Conservation (phyloP, 2,797 vertebrate species). For the Apogon talboti region DNA sequence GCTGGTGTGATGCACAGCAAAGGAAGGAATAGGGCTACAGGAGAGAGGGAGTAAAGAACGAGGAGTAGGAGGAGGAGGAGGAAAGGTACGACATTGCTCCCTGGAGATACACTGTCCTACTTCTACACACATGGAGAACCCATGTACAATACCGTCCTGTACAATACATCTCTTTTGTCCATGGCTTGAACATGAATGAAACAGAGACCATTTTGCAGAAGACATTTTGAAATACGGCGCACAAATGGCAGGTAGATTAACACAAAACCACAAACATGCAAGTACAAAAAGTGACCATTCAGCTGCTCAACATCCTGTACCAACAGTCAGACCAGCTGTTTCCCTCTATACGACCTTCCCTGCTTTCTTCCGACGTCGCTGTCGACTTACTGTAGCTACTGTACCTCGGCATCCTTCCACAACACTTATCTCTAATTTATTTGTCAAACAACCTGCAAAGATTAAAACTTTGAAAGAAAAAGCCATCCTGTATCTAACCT, state of each 20-base stretch:
- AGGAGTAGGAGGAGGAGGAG: conserved; percentile 32
- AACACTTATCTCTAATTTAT: no score
- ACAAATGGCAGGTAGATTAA: conserved; percentile 39
- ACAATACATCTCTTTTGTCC: conserved; percentile 3
- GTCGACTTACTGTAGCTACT: conserved; percentile 9
- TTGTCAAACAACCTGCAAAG: no score
- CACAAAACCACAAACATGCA: conserved; percentile 18
- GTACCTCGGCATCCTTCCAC: not conserved
- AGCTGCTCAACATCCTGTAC: conserved; percentile 67
- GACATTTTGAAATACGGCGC: conserved; percentile 26
- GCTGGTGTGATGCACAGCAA: conserved; percentile 51
- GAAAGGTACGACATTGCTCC: conserved; percentile 49
- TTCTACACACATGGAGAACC: conserved; percentile 52
- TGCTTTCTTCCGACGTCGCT: conserved; percentile 22
- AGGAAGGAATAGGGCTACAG: conserved; percentile 43
- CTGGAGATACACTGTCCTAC: conserved; percentile 71
- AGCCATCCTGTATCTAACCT: not conserved
- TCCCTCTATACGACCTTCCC: conserved; percentile 63
- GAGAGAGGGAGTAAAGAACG: conserved; percentile 37
- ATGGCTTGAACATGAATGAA: conserved; percentile 26
- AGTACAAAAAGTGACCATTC: conserved; percentile 51
- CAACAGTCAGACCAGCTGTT: conserved; percentile 75
- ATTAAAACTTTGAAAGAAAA: no score
- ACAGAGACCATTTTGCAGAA: conserved; percentile 16
- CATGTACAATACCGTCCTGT: conserved; percentile 4